Evolutionary conservation across 2,797 vertebrate genomes (phyloP), one percentile per base, ranked within the genome.

Genomic region (Zalophus californianus): DNA sequence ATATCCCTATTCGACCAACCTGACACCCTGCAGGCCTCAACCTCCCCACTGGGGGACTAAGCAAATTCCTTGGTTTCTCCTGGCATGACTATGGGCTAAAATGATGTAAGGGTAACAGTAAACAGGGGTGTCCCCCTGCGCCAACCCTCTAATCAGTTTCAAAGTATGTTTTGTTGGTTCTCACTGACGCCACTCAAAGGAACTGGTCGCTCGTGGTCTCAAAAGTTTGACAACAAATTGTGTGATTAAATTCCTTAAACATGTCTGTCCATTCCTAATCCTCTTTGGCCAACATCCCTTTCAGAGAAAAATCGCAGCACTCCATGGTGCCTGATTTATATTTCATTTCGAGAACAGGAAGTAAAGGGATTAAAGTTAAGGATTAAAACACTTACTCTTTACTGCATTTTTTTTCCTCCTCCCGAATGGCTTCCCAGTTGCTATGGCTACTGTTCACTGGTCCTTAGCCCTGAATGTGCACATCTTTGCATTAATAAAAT

Each of bases 271-370:
- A 93, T 98, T 98, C 96, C 93, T 98, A 99, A 99, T 99, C 98
- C 97, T 96, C 98, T 98, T 98, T 97, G 96, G 97, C 98, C 98
- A 98, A 98, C 96, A 98, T 92, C 97, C 97, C 83, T 99, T 99
- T 99, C 98, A 98, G 56, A 94, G 86, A 98, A 98, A 99, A 99
- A 98, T 78, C 98, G 97, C 93, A 97, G 91, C 97, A 5, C 32
- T 52, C 97, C 97, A 98, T 70, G 97, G 98, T 98, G 97, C 98
- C 98, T 98, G 98, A 99, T 98, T 99, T 99, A 98, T 98, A 99
- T 98, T 99, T 99, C 97, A 98, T 98, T 99, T 98, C 96, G 97
- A 98, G 98, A 98, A 98, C 98, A 98, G 98, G 99, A 99, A 99
- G 98, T 98, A 98, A 98, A 98, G 90, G 97, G 98, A 99, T 99